Percentiles rank a stretch among this genome's conserved stretches.
Conservation (phyloP, 2,797 vertebrate species). For the Tokudaia muenninki region DNA sequence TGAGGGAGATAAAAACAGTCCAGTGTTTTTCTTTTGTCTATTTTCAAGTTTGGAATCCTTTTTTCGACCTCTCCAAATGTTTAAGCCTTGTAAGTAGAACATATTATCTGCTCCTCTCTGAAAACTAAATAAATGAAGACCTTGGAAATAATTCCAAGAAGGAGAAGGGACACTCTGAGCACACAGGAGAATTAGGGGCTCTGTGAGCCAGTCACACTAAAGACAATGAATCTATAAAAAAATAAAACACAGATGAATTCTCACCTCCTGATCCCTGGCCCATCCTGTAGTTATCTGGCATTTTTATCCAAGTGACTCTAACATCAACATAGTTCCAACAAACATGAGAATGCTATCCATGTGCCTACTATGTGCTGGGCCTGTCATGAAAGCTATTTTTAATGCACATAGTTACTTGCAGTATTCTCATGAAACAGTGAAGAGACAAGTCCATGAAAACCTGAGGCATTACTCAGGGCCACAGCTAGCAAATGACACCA, state of each 20-base stretch:
- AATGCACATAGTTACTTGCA: not conserved
- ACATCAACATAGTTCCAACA: not conserved
- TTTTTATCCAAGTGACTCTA: not conserved
- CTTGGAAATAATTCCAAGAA: not conserved
- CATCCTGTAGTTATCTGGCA: not conserved
- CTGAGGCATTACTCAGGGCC: not conserved
- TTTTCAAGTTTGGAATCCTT: slow-evolving; percentile 2
- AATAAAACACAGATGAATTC: not conserved
- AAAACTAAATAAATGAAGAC: not conserved
- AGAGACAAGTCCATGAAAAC: not conserved
- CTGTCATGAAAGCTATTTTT: not conserved
- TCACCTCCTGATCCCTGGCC: not conserved
- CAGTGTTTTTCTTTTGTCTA: not conserved
- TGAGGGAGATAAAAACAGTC: not conserved
- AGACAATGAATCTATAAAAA: not conserved
- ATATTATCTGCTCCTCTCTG: not conserved
- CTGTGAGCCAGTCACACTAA: not conserved
- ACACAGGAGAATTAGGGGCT: not conserved
- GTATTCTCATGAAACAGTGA: not conserved
- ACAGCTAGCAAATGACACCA: not conserved
- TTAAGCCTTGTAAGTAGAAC: not conserved
- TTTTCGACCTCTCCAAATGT: not conserved
- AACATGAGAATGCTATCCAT: not conserved
- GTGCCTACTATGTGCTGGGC: not conserved
- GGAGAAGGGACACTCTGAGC: not conserved